Evolutionary conservation across 2,888 invertebrate genomes (phyloP), one percentile per base, ranked within the genome.

Genomic region (Sympetrum striolatum): DNA sequence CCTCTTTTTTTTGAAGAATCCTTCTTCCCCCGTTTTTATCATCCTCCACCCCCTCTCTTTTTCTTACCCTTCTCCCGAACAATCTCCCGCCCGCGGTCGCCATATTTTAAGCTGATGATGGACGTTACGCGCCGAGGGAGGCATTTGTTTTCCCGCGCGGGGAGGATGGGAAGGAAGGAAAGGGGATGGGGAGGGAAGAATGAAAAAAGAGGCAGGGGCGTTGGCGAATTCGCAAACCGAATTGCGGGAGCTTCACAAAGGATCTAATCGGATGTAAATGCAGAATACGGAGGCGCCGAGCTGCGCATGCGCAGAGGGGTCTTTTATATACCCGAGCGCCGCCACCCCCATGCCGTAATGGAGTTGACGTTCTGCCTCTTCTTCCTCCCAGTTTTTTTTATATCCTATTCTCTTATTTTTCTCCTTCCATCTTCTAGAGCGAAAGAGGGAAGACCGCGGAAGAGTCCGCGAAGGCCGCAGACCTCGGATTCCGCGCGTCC

Each of bases 81-180:
- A 2, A 2, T 25, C 39, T 44, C n/a, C 80, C 81, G 58, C 80
- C 90, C 90, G 14, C 80, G 58, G 79, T 73, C 90, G 80, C 80
- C 80, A 81, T 81, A 60, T 80, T 90, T 90, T 90, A 44, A 90
- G 53, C 81, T 58, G 90, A 90, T 90, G 90, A 90, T 90, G 64
- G 90, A 79, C 90, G 90, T 79, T 90, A 44, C 80, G 90, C 81
- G 80, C 44, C 53, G n/a, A 53, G 58, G 90, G 53, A 80, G 81
- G 80, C 90, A 90, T 90, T 90, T 90, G 90, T 90, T 80, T 90
- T 35, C 80, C 80, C 10, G 35, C 82, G 58, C 37, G 82, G 35
- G 58, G 44, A 82, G 35, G 15, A 35, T 25, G 25, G 53, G 44
- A 25, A 25, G n/a, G 25, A 35, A 2, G 80, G 35, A 58, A 35